These are phyloP conservation scores for Pelvicachromis taeniatus DNA, from an alignment of 2,113 vertebrate species.

Conservation along the genomic window DNA sequence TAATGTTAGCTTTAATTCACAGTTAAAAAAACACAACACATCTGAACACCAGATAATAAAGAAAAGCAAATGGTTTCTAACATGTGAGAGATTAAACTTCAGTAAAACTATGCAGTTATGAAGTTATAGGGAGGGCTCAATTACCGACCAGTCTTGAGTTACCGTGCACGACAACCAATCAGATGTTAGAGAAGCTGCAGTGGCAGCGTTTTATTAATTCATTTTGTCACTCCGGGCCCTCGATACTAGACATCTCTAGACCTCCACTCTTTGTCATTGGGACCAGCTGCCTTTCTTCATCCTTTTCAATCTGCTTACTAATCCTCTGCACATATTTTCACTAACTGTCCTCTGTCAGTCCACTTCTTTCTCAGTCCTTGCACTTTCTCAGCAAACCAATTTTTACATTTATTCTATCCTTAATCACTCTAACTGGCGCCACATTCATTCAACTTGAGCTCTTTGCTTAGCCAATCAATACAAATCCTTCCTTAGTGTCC, in stretches of 20 bases:
- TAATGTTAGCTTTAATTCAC: no score
- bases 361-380: background rate
- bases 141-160: background rate
- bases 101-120: no score
- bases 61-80: no score
- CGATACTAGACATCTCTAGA: background rate
- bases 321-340: background rate
- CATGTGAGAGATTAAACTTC: no score
- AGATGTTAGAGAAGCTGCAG: background rate
- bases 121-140: no score
- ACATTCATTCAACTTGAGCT: background rate
- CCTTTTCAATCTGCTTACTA: background rate
- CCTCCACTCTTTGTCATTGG: background rate
- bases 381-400: background rate
- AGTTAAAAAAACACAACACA: no score
- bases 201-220: background rate
- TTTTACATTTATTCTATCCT: background rate
- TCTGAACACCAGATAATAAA: no score
- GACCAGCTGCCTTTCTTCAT: background rate
- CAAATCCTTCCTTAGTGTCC: background rate
- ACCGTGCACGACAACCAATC: background rate
- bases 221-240: background rate
- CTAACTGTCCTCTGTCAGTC: background rate
- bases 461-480: background rate
- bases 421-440: no score